Evolutionary conservation across 2,888 invertebrate genomes (phyloP).

Genomic region (Drosophila putrida): DNA sequence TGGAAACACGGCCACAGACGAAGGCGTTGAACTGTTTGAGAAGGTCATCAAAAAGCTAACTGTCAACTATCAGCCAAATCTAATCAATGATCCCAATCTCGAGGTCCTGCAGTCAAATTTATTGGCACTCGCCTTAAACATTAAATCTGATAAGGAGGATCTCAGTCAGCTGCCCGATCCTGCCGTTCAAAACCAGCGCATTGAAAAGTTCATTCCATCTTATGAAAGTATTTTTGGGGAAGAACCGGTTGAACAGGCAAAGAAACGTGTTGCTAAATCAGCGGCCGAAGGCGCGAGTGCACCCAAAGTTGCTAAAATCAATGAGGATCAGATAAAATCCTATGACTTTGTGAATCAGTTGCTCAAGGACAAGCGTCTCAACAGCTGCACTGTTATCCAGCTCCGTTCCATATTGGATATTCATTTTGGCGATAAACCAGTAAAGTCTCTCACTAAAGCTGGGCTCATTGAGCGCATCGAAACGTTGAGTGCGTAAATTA

Average conservation of each 20-base stretch:
- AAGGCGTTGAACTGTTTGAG: conserved; percentile 87
- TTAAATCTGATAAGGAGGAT: conserved; percentile 86
- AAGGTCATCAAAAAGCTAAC: conserved; percentile 87
- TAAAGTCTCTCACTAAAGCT: conserved; percentile 58
- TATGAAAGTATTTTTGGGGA: conserved; percentile 70
- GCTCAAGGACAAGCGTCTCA: conserved; percentile 54
- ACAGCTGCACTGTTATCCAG: conserved; percentile 69
- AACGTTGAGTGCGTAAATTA: conserved; percentile 9
- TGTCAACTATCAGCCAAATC: conserved; percentile 88
- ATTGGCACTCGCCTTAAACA: conserved; percentile 89
- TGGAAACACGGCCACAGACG: conserved; percentile 82
- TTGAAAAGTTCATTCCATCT: conserved; percentile 70
- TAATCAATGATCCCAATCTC: conserved; percentile 89
- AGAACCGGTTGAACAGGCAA: conserved; percentile 61
- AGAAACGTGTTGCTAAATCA: conserved; percentile 63
- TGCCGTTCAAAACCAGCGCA: conserved; percentile 79
- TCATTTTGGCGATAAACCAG: conserved; percentile 59
- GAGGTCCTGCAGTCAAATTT: conserved; percentile 88
- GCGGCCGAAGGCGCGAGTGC: conserved; percentile 23
- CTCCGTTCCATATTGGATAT: conserved; percentile 63
- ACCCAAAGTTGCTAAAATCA: conserved; percentile 71
- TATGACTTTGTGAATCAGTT: conserved; percentile 63
- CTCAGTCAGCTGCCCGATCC: conserved; percentile 75
- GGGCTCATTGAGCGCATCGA: conserved; percentile 64
- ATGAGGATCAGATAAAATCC: conserved; percentile 52